Evolutionary conservation across 2,888 invertebrate species (phyloP).

Genomic region (Polylopha cassiicola): DNA sequence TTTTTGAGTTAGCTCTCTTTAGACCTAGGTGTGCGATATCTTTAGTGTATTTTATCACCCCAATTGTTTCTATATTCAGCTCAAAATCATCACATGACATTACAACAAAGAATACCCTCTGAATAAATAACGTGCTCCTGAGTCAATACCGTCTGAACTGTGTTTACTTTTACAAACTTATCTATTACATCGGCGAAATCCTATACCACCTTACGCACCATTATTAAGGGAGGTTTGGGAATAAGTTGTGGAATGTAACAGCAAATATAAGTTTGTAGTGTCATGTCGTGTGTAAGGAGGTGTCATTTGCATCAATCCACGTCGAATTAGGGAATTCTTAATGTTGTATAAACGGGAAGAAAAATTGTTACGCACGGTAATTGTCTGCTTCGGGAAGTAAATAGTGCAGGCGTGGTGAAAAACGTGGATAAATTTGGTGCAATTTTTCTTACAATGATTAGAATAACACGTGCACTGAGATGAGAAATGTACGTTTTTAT

Average conservation of each 20-base stretch:
- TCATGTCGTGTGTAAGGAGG: constrained; percentile 42
- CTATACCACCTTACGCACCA: neutral
- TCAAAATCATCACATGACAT: constrained; percentile 17
- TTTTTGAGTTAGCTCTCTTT: too few species aligned
- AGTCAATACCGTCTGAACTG: constrained; percentile 64
- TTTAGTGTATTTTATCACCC: constrained; percentile 4
- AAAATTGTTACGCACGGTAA: constrained; percentile 38
- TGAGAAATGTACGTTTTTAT: too few species aligned
- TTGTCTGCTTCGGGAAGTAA: constrained; percentile 27
- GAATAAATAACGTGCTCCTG: constrained; percentile 57
- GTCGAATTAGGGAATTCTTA: constrained; percentile 63
- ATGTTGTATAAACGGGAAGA: constrained; percentile 43
- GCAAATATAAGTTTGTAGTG: constrained; percentile 20
- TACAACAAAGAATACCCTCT: constrained; percentile 42
- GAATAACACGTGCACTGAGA: too few species aligned
- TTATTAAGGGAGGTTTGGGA: constrained; percentile 22
- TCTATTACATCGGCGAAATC: neutral
- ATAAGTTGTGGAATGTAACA: neutral
- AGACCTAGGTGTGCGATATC: too few species aligned
- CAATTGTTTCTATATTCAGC: constrained; percentile 4
- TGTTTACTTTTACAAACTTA: constrained; percentile 29
- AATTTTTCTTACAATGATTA: too few species aligned
- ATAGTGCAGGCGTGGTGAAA: neutral
- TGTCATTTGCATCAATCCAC: constrained; percentile 71
- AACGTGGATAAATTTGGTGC: too few species aligned